These are phyloP conservation scores for Tragelaphus buxtoni DNA, from an alignment of 2,113 vertebrate species.

Conservation along the genomic window DNA sequence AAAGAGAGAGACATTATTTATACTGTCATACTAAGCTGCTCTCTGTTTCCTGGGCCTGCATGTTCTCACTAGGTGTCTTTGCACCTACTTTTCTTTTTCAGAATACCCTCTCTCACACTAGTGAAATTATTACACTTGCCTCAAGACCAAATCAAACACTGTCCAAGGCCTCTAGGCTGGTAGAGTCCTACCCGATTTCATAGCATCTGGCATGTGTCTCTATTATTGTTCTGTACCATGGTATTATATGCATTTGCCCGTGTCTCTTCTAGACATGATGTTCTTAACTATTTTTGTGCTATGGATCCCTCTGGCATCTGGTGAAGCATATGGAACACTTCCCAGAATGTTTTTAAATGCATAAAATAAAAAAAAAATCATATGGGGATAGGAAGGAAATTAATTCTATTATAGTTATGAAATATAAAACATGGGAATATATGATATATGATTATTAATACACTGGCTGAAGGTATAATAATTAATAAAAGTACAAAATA, in stretches of 20 bases:
- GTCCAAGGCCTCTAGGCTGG: neutral
- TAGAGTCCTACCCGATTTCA: neutral
- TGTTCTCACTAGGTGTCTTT: neutral
- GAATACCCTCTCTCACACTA: neutral
- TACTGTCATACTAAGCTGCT: neutral
- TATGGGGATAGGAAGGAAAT: neutral
- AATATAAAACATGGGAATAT: neutral
- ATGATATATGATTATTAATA: neutral
- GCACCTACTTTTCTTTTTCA: conserved; percentile 3
- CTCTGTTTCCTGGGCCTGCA: neutral
- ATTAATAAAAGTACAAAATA: neutral
- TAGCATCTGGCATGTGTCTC: neutral
- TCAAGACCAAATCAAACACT: conserved; percentile 27
- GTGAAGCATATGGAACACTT: conserved; percentile 9
- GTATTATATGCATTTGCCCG: neutral
- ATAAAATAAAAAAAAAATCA: conserved; percentile 27
- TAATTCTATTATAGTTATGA: neutral
- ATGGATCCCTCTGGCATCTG: neutral
- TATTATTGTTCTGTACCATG: neutral
- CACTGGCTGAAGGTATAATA: neutral
- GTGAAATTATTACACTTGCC: neutral
- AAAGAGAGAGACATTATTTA: neutral
- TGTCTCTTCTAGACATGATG: conserved; percentile 13
- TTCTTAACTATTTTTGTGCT: conserved; percentile 44
- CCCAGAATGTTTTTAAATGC: conserved; percentile 26